These are phyloP conservation scores for Mohoua ochrocephala DNA, from an alignment of 2,113 vertebrate species.

Conservation along the genomic window DNA sequence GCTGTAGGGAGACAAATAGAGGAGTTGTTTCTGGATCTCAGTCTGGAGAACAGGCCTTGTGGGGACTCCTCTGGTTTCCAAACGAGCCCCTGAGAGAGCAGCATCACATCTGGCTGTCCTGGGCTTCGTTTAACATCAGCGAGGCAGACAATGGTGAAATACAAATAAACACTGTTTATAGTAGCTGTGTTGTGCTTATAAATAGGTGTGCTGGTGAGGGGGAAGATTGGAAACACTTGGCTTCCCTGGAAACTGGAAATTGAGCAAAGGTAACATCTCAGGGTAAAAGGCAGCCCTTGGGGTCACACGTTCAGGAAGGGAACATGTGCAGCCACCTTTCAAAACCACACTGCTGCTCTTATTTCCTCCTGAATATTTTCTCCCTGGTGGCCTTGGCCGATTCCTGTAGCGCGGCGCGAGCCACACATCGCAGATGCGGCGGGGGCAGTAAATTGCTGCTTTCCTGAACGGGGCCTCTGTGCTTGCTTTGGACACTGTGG, in stretches of 20 bases:
- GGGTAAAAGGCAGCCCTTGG: background rate
- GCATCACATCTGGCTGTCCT: background rate
- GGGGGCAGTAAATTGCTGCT: background rate
- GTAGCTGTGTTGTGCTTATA: background rate
- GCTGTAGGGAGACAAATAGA: background rate
- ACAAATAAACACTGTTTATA: background rate
- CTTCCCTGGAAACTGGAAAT: background rate
- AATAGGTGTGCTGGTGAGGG: background rate
- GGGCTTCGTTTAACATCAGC: background rate
- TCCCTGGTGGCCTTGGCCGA: background rate
- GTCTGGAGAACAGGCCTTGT: background rate
- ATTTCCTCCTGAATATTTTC: background rate
- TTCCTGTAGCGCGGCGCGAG: background rate
- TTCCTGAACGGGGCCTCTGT: background rate
- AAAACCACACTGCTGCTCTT: background rate
- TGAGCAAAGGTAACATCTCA: background rate
- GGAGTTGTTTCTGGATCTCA: background rate
- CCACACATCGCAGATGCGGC: background rate
- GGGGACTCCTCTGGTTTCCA: background rate
- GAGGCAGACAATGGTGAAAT: background rate
- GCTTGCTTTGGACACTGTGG: background rate
- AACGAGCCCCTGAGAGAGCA: background rate
- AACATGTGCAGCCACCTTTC: background rate
- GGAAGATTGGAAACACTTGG: background rate
- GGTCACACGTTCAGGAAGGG: background rate